These are phyloP conservation scores for Drosophila kurseongensis DNA, from an alignment of 1,140 invertebrate species.

Conservation along the genomic window DNA sequence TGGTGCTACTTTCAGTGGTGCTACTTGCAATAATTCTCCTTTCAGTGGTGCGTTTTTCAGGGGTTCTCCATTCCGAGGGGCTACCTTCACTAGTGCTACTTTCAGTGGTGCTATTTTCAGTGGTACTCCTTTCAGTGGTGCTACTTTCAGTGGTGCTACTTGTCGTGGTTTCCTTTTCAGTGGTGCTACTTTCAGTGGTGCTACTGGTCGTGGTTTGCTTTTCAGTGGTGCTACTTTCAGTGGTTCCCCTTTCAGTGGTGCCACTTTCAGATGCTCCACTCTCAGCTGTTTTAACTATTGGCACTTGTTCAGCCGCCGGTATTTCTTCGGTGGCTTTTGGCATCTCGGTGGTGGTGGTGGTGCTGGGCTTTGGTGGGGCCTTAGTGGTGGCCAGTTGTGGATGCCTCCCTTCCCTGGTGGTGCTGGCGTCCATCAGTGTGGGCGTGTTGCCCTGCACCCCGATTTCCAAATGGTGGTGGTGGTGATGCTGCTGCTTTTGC, in stretches of 20 bases:
- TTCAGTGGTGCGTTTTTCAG: neutral
- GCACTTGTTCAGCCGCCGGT: neutral
- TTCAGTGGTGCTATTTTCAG: neutral
- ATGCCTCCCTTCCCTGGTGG: neutral
- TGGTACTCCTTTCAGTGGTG: neutral
- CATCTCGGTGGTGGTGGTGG: slow-evolving; percentile 4
- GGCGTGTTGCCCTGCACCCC: slow-evolving; percentile 61
- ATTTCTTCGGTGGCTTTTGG: slow-evolving; percentile 3
- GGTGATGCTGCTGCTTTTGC: slow-evolving; percentile 13
- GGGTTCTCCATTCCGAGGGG: slow-evolving; percentile 3
- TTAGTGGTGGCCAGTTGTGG: neutral
- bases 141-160: slow-evolving; percentile 2
- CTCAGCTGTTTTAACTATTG: neutral
- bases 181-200: slow-evolving; percentile 3
- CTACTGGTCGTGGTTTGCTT: too few species aligned
- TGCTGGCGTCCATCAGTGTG: slow-evolving; percentile 49
- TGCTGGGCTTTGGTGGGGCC: slow-evolving; percentile 1
- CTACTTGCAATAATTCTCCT: neutral
- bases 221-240: slow-evolving; percentile 8
- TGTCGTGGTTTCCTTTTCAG: neutral
- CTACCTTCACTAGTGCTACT: neutral
- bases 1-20: slow-evolving; percentile 1
- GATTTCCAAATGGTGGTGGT: slow-evolving; percentile 48
- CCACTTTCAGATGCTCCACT: neutral
- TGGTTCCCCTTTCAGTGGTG: slow-evolving; percentile 8